Evolutionary conservation across 2,888 invertebrate species (phyloP).

Genomic region (Mesorhabditis belari): DNA sequence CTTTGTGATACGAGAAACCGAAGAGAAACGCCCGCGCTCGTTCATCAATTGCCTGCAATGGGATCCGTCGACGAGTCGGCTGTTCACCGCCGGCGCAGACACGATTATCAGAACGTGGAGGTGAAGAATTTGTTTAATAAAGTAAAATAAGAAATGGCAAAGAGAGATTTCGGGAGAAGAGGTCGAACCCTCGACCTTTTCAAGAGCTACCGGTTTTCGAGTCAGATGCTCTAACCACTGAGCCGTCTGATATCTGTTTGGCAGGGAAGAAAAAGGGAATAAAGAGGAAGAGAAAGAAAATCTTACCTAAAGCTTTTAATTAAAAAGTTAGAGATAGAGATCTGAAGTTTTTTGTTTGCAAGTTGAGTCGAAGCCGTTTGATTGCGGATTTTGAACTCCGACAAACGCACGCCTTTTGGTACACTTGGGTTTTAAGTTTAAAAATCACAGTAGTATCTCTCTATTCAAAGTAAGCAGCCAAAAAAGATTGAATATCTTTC

Average conservation of each 20-base stretch:
- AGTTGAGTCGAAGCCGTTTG: too few relatives aligned
- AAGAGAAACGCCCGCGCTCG: slow-evolving; percentile 84
- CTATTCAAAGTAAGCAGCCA: too few relatives aligned
- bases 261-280: background rate
- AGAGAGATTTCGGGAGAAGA: background rate
- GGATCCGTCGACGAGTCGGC: slow-evolving; percentile 75
- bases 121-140: background rate
- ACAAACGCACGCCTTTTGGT: too few relatives aligned
- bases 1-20: slow-evolving; percentile 84
- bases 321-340: too few relatives aligned
- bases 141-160: background rate
- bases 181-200: background rate
- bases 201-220: background rate
- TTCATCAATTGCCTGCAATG: slow-evolving; percentile 91
- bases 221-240: background rate
- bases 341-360: too few relatives aligned
- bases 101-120: slow-evolving; percentile 76
- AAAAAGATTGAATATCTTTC: too few relatives aligned
- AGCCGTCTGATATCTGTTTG: background rate
- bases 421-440: too few relatives aligned
- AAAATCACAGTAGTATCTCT: too few relatives aligned
- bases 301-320: too few relatives aligned
- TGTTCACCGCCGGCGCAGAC: slow-evolving; percentile 93
- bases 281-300: too few relatives aligned
- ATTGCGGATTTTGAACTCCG: too few relatives aligned